phyloP scores from a whole-genome alignment of 2,113 vertebrate species.

The Electrona antarctica region DNA sequence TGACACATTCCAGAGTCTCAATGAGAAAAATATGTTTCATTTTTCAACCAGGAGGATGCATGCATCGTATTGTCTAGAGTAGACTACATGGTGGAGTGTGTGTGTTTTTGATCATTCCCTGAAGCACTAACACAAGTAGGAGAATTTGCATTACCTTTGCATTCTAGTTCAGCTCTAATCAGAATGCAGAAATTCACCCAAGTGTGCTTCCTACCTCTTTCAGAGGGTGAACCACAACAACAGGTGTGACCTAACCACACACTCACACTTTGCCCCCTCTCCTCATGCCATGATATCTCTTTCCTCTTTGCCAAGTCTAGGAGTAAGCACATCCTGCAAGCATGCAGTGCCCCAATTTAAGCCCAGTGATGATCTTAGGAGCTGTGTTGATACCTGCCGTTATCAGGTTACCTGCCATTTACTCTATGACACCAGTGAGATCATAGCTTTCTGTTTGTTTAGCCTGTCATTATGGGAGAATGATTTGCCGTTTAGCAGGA shows the following conservation, averaged over 20 bases:
- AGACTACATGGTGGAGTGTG: constrained; percentile 44
- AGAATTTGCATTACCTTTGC: constrained; percentile 29
- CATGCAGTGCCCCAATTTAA: constrained; percentile 41
- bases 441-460: constrained; percentile 26
- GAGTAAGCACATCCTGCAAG: constrained; percentile 41
- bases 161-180: constrained; percentile 11
- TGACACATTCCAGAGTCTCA: constrained; percentile 61
- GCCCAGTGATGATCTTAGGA: constrained; percentile 16
- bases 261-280: constrained; percentile 26
- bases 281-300: constrained; percentile 43
- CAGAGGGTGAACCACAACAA: constrained; percentile 31
- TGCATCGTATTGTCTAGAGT: constrained; percentile 26
- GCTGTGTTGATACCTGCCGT: constrained; percentile 32
- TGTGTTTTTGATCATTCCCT: constrained; percentile 58
- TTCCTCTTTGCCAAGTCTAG: constrained; percentile 35
- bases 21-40: constrained; percentile 10
- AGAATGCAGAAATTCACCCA: constrained; percentile 9
- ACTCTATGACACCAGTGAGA: constrained; percentile 43
- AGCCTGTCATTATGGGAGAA: constrained; percentile 13
- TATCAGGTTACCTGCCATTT: constrained; percentile 39
- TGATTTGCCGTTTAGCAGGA: not conserved
- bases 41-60: constrained; percentile 24
- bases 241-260: constrained; percentile 25
- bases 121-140: constrained; percentile 51
- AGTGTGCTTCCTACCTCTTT: constrained; percentile 19